Base-by-base conservation (phyloP, 2,888 invertebrate species). In the Campoplex nolae region DNA sequence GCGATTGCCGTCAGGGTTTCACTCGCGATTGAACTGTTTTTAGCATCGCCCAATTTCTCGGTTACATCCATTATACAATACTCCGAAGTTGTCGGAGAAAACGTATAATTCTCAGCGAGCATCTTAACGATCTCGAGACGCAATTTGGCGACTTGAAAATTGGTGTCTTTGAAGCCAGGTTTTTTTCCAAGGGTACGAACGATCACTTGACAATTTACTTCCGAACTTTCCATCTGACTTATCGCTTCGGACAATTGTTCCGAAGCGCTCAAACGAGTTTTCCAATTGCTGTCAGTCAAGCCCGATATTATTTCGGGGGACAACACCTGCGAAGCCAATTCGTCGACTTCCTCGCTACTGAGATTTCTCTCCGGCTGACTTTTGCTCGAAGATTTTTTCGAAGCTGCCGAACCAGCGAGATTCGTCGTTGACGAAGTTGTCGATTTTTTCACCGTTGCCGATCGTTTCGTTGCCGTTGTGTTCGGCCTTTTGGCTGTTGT, bases 121-220 rank as follows among this genome's bases (percentile, higher is more conserved):
- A 96, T 96, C 89, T 97, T 97, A 83, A 98, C 96, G 16, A 97
- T 96, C 90, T 98, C 98, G 23, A 99, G 94, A 89, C 97, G 96
- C 0, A 97, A 95, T 93, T 98, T 98, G 75, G 98, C 94, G 18
- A 98, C 98, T 95, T 98, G 98, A 88, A 98, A 98, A 93, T 99
- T 98, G 85, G 97, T 98, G 92, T 99, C 99, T 93, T 98, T 96
- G 42, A 96, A 94, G 0, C 99, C 99, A 0, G 98, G 98, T 92
- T 98, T 98, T 92, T 96, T 97, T 89, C 96, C 96, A 23, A 98
- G 92, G 3, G 96, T 96, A 79, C 97, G 96, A 45, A 97, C 96
- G 45, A 98, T 93, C 0, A 97, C 96, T 94, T 98, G 98, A 0
- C 97, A 96, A 0, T 97, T 96, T 3, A 97, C 95, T 51, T 96